A percentile compares a stretch with the other conserved stretches of the same genome.
Evolutionary conservation across 2,113 vertebrate genomes (phyloP).

Genomic region (Shinisaurus crocodilurus): DNA sequence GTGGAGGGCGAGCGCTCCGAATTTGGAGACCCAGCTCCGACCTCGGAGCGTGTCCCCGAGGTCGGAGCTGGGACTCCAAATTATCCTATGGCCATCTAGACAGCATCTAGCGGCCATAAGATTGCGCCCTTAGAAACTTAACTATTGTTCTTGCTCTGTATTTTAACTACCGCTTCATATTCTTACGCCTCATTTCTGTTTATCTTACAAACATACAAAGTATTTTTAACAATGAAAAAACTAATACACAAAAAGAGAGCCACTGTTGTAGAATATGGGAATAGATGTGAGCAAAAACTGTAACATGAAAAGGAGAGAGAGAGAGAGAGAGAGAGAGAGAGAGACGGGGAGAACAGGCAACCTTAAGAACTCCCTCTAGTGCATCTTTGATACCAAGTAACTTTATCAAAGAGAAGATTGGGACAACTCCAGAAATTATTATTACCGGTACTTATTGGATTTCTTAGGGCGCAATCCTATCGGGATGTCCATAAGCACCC

Average conservation of each 20-base stretch:
- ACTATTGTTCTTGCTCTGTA: neutral
- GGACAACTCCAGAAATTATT: neutral
- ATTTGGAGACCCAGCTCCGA: too few relatives aligned
- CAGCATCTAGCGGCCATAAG: too few relatives aligned
- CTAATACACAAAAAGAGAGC: neutral
- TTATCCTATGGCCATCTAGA: too few relatives aligned
- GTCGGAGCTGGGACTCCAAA: too few relatives aligned
- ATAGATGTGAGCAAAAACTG: neutral
- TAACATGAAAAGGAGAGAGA: neutral
- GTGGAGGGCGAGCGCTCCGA: too few relatives aligned
- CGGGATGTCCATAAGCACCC: too few relatives aligned
- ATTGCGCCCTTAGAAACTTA: neutral
- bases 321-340: rapidly evolving
- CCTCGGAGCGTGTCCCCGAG: too few relatives aligned
- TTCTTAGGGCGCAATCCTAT: too few relatives aligned
- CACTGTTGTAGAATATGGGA: neutral
- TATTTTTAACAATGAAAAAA: neutral
- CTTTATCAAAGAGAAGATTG: neutral
- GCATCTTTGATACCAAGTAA: neutral
- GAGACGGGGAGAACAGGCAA: neutral
- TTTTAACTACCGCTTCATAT: neutral
- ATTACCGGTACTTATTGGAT: too few relatives aligned
- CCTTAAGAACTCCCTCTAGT: neutral
- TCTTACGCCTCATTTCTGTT: neutral
- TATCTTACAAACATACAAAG: neutral